Conservation (phyloP, 1,140 invertebrate genomes). For the Caenorhabditis tropicalis region DNA sequence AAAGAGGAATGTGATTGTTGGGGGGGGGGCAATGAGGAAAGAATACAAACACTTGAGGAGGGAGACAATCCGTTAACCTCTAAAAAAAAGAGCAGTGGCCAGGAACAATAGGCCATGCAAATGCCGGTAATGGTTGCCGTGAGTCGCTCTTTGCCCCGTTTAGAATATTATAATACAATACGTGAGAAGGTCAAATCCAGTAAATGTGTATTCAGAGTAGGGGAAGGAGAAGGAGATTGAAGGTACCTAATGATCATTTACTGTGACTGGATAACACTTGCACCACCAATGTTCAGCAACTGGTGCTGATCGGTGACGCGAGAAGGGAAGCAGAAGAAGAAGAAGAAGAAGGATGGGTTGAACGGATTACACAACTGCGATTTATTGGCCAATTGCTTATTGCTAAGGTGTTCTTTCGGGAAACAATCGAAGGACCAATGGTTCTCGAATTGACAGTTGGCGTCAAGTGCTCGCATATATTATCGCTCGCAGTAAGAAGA, state of each 20-base stretch:
- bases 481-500: slow-evolving; percentile 9
- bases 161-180: slow-evolving; percentile 33
- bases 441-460: slow-evolving; percentile 41
- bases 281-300: background rate
- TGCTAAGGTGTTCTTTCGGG: slow-evolving; percentile 43
- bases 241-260: background rate
- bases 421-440: background rate
- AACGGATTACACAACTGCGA: slow-evolving; percentile 40
- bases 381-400: slow-evolving; percentile 44
- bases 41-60: slow-evolving; percentile 33
- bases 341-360: slow-evolving; percentile 33
- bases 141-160: background rate
- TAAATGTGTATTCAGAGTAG: background rate
- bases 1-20: background rate
- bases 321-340: slow-evolving; percentile 8
- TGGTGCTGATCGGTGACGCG: slow-evolving; percentile 13
- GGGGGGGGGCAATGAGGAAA: background rate
- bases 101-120: slow-evolving; percentile 25
- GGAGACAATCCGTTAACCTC: slow-evolving; percentile 36
- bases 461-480: slow-evolving; percentile 39
- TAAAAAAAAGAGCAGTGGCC: slow-evolving; percentile 23
- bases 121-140: slow-evolving; percentile 6
- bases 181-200: slow-evolving; percentile 1
- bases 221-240: too few species aligned
- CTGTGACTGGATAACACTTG: slow-evolving; percentile 1